Percentiles rank a stretch among this genome's conserved stretches.
phyloP scores from a whole-genome alignment of 2,888 invertebrate genomes.

The Erebia ligea region DNA sequence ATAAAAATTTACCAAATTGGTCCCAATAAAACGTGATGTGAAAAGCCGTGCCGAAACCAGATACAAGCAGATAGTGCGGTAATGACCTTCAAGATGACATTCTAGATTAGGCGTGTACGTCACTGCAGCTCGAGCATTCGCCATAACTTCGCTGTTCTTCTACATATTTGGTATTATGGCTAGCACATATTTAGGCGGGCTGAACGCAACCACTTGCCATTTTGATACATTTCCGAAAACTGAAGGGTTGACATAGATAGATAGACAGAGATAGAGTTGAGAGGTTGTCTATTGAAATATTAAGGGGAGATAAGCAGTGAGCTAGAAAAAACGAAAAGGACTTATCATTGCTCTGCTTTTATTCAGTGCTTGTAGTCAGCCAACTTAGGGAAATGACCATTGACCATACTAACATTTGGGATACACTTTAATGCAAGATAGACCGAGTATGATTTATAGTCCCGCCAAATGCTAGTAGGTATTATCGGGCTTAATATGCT shows the following conservation, averaged over 20 bases:
- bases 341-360: not conserved
- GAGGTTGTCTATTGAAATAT: not conserved
- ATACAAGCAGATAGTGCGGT: conserved; percentile 36
- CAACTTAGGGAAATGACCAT: not conserved
- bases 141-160: conserved; percentile 7
- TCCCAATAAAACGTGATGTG: not conserved
- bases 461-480: too few relatives aligned
- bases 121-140: conserved; percentile 18
- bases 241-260: too few relatives aligned
- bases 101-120: conserved; percentile 23
- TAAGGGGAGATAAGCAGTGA: too few relatives aligned
- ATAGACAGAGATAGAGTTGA: too few relatives aligned
- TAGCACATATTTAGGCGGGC: not conserved
- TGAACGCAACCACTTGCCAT: not conserved
- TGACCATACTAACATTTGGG: not conserved
- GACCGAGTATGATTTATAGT: too few relatives aligned
- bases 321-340: too few relatives aligned
- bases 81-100: conserved; percentile 15
- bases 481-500: not conserved
- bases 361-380: not conserved
- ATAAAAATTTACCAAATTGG: not conserved
- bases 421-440: not conserved
- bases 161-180: not conserved
- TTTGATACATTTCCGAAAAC: not conserved
- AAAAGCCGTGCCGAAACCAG: conserved; percentile 12